These are phyloP conservation scores for Chromis chromis DNA, from an alignment of 2,797 vertebrate genomes.

Conservation along the genomic window DNA sequence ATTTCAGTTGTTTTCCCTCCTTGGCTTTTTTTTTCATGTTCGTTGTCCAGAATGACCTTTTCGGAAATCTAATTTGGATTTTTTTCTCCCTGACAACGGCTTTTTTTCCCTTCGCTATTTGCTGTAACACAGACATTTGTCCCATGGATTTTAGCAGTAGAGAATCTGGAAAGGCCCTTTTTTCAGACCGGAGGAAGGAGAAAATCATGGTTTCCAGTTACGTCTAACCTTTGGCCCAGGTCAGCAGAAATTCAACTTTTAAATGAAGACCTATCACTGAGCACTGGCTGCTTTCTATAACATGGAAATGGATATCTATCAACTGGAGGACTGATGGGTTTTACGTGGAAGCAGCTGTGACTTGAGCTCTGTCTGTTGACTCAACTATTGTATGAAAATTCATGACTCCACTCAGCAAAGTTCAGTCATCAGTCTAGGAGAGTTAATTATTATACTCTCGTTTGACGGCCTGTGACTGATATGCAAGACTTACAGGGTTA, in stretches of 20 bases:
- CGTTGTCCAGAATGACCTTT: constrained; percentile 84
- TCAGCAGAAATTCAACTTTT: constrained; percentile 56
- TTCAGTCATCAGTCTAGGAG: constrained; percentile 63
- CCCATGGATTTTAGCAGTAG: constrained; percentile 75
- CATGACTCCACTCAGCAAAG: constrained; percentile 58
- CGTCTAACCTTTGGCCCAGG: constrained; percentile 34
- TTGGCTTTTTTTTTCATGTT: constrained; percentile 70
- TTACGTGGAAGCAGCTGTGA: constrained; percentile 60
- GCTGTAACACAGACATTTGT: constrained; percentile 71
- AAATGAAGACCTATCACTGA: constrained; percentile 65
- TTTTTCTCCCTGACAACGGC: constrained; percentile 67
- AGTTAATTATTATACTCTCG: constrained; percentile 61
- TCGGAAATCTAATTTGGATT: constrained; percentile 85
- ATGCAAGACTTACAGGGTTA: constrained; percentile 53
- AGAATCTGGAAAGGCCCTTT: constrained; percentile 58
- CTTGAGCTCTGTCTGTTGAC: constrained; percentile 59
- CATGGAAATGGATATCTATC: constrained; percentile 68
- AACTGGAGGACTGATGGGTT: constrained; percentile 57
- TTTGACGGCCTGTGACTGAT: constrained; percentile 69
- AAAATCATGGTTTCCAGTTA: constrained; percentile 57
- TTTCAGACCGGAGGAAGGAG: constrained; percentile 50
- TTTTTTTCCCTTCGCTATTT: constrained; percentile 63
- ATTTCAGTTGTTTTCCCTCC: constrained; percentile 71
- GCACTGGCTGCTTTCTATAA: constrained; percentile 69
- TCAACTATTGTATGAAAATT: constrained; percentile 62